Conservation (phyloP, 2,113 vertebrate genomes). For the Lepisosteus oculatus region DNA sequence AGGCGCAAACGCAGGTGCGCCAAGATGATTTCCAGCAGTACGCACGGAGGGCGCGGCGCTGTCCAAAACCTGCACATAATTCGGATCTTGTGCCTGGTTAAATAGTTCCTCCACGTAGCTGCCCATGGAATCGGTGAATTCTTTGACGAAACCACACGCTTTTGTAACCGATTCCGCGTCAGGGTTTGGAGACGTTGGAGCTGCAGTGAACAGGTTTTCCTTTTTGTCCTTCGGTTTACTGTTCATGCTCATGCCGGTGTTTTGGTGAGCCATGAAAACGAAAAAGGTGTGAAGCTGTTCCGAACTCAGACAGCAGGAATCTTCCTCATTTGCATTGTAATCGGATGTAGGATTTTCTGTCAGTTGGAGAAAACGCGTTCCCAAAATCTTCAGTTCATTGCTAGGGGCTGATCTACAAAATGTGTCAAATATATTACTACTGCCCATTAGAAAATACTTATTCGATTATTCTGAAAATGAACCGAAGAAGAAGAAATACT, state of each 20-base stretch:
- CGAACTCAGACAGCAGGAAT: not conserved
- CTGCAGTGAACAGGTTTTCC: slow-evolving; percentile 28
- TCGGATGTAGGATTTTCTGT: slow-evolving; percentile 11
- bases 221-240: slow-evolving; percentile 33
- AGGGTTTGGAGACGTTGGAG: slow-evolving; percentile 26
- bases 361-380: slow-evolving; percentile 20
- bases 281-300: slow-evolving; percentile 14
- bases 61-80: slow-evolving; percentile 13
- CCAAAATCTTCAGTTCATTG: slow-evolving; percentile 37
- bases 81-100: slow-evolving; percentile 10
- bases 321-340: not conserved
- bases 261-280: slow-evolving; percentile 2
- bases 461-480: no score
- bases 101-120: slow-evolving; percentile 23
- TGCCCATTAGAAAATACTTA: no score
- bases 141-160: slow-evolving; percentile 35
- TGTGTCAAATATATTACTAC: no score
- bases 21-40: slow-evolving; percentile 40
- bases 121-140: slow-evolving; percentile 12
- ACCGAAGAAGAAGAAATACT: no score
- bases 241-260: slow-evolving; percentile 26
- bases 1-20: slow-evolving; percentile 27
- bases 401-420: no score
- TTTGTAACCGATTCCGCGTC: slow-evolving; percentile 18
- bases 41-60: slow-evolving; percentile 40